These are phyloP conservation scores for Benitochromis conjunctus DNA, from an alignment of 2,113 vertebrate species.

Conservation along the genomic window DNA sequence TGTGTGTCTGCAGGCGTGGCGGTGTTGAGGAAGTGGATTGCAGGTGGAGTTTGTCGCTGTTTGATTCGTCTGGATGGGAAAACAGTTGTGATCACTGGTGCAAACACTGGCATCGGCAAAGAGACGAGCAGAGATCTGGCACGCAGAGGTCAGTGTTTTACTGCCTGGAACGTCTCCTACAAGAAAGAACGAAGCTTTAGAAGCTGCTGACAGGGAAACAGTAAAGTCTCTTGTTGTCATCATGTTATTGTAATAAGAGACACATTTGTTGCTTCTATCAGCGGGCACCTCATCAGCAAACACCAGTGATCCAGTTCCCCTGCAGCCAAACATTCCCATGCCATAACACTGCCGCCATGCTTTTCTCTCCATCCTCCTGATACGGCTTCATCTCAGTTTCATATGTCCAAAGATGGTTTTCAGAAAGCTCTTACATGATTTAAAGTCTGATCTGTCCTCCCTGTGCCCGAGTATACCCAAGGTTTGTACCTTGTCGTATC, in stretches of 20 bases:
- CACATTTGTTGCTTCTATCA: neutral
- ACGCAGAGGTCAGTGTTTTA: constrained; percentile 55
- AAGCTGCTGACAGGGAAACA: neutral
- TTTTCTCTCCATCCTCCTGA: neutral
- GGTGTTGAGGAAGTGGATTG: constrained; percentile 62
- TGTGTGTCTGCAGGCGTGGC: constrained; percentile 22
- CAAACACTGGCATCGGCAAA: constrained; percentile 76
- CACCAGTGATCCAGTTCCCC: too few relatives aligned
- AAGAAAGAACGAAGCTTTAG: neutral
- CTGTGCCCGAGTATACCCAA: rapidly evolving
- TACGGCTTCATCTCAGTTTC: neutral
- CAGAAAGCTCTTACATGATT: neutral
- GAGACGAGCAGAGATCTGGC: constrained; percentile 73
- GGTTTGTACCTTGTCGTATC: neutral
- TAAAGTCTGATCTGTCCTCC: neutral
- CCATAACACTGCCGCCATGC: neutral
- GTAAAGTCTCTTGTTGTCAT: neutral
- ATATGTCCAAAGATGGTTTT: neutral
- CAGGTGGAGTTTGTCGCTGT: constrained; percentile 64
- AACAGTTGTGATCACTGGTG: constrained; percentile 74
- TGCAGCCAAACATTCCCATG: neutral
- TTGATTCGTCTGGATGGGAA: constrained; percentile 56
- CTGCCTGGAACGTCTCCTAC: neutral
- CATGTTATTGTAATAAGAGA: neutral
- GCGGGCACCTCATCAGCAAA: neutral